Conservation (phyloP, 2,888 invertebrate genomes). For the Brenthis hecate region DNA sequence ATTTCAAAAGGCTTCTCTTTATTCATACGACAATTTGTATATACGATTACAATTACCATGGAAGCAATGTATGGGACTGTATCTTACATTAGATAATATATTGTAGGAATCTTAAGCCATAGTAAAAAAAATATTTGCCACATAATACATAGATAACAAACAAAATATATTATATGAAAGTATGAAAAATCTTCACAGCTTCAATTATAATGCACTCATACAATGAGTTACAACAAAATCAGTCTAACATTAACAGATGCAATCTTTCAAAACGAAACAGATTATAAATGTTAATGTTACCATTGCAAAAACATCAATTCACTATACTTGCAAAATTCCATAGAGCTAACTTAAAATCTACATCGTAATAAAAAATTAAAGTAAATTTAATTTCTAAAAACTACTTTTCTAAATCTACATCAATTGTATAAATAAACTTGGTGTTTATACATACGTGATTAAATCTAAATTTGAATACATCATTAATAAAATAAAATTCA, state of each 20-base stretch:
- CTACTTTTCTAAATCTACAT: slow-evolving; percentile 30
- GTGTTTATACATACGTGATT: slow-evolving; percentile 18
- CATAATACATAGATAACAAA: slow-evolving; percentile 32
- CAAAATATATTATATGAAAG: slow-evolving; percentile 22
- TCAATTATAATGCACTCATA: slow-evolving; percentile 23
- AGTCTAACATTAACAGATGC: slow-evolving; percentile 62
- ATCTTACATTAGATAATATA: slow-evolving; percentile 41
- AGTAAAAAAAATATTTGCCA: slow-evolving; percentile 45
- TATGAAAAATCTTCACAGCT: slow-evolving; percentile 32
- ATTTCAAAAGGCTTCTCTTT: slow-evolving; percentile 61
- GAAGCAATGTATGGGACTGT: slow-evolving; percentile 75
- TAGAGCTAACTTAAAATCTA: slow-evolving; percentile 43
- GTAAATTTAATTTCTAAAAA: slow-evolving; percentile 13
- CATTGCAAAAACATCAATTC: slow-evolving; percentile 36
- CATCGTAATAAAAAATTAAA: slow-evolving; percentile 15
- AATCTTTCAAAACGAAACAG: slow-evolving; percentile 50
- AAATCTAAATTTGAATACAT: slow-evolving; percentile 35
- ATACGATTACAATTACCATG: slow-evolving; percentile 72
- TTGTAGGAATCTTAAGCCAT: slow-evolving; percentile 42
- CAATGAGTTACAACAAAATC: slow-evolving; percentile 44
- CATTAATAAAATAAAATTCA: slow-evolving; percentile 43
- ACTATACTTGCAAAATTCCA: slow-evolving; percentile 24
- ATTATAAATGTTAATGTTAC: slow-evolving; percentile 59
- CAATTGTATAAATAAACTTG: slow-evolving; percentile 40
- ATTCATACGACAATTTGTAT: slow-evolving; percentile 65